Evolutionary conservation across 2,113 vertebrate species (phyloP), one percentile per base, ranked within the genome.

Genomic region (Clarias magur): DNA sequence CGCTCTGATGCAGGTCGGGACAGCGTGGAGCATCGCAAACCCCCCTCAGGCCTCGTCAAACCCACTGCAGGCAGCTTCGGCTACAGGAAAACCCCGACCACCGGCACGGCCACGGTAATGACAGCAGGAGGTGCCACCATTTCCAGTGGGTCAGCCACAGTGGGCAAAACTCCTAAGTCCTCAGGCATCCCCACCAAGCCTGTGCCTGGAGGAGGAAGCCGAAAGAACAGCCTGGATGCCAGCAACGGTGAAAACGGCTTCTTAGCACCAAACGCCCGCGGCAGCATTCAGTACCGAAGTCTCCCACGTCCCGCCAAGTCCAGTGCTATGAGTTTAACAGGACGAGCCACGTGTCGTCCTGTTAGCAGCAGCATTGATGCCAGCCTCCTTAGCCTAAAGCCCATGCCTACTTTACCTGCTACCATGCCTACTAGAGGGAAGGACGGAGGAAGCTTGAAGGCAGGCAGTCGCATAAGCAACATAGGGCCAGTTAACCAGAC

Each of bases 221-320:
- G 97, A 48, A 99, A 99, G 91, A 99, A 98, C 10, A 99, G 98
- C 89, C 93, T 99, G 8, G 98, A 99, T 7, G 98, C 95, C 70
- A 96, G 97, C 89, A 96, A 95, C 0, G 93, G 95, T 0, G 94
- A 95, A 0, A 97, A 98, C 86, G 96, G 97, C 19, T 99, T 99
- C 90, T 90, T 99, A 85, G 96, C 97, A 0, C 96, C 97, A 0
- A 96, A 95, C 0, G 96, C 96, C 84, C 96, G 98, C 8, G 95
- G 96, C 89, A 98, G 97, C 93, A 96, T 99, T 91, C 98, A 99
- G 91, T 99, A 99, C 92, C 97, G 98, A 88, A 99, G 98, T 93
- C 95, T 99, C 86, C 98, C 98, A 19, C 96, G 98, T 3, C 98
- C 98, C 0, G 98, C 98, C 93, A 99, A 99, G 89, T 98, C 98